These are phyloP conservation scores for Plutella xylostella DNA, from an alignment of 2,888 invertebrate genomes.

Conservation along the genomic window DNA sequence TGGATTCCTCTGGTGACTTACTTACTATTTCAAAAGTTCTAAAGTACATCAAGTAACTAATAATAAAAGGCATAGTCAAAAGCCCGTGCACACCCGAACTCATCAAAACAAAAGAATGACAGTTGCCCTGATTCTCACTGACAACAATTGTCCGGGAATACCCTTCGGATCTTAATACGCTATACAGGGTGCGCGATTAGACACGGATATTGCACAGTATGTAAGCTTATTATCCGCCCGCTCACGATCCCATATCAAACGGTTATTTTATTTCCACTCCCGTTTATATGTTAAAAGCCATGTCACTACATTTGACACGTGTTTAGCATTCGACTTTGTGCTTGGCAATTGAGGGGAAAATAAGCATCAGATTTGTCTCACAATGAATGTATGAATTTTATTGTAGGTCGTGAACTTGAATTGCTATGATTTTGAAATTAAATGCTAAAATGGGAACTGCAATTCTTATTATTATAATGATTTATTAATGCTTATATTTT, in stretches of 20 bases:
- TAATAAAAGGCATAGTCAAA: no score
- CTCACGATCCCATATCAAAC: constrained; percentile 45
- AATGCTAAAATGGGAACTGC: no score
- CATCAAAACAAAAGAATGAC: background rate
- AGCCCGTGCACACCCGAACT: no score
- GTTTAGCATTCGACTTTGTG: constrained; percentile 60
- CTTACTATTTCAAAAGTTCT: no score
- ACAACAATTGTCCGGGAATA: no score
- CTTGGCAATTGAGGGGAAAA: constrained; percentile 45
- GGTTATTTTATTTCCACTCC: constrained; percentile 51
- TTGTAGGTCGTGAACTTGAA: no score
- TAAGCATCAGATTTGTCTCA: constrained; percentile 1
- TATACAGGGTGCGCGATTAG: constrained; percentile 50
- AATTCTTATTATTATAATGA: no score
- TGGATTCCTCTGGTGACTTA: no score
- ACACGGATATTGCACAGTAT: constrained; percentile 41
- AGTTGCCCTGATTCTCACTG: no score
- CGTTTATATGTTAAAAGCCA: constrained; percentile 48
- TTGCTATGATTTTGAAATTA: background rate
- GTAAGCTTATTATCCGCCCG: constrained; percentile 34
- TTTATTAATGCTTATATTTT: no score
- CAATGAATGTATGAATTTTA: background rate
- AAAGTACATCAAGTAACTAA: no score
- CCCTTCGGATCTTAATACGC: background rate
- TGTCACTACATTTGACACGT: constrained; percentile 61